Percentiles rank a stretch among this genome's conserved stretches.
These are phyloP conservation scores for Drosophila ustulata DNA, from an alignment of 2,888 invertebrate genomes.

Conservation along the genomic window DNA sequence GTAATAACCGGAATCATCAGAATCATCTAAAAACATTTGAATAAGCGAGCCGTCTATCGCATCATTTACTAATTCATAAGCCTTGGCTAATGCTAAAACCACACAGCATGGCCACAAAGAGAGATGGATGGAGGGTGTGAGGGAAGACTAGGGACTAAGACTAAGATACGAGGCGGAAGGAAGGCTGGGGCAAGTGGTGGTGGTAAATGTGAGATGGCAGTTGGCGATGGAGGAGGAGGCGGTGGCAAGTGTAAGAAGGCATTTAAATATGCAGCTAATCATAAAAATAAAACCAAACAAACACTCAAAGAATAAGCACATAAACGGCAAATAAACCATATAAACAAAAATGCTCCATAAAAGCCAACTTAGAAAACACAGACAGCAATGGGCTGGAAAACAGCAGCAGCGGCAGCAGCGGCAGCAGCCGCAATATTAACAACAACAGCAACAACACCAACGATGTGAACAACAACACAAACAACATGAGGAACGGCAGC, in stretches of 20 bases:
- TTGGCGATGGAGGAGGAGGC: neutral
- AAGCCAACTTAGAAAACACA: slow-evolving; percentile 50
- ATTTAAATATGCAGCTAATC: slow-evolving; percentile 69
- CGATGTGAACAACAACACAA: slow-evolving; percentile 19
- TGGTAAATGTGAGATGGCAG: too few species aligned
- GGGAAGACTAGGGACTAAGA: neutral
- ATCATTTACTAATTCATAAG: slow-evolving; percentile 67
- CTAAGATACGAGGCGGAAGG: neutral
- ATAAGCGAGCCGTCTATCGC: slow-evolving; percentile 45
- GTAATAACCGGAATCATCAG: slow-evolving; percentile 45
- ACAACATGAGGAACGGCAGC: slow-evolving; percentile 37
- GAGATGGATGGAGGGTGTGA: neutral
- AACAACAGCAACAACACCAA: slow-evolving; percentile 13
- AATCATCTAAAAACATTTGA: slow-evolving; percentile 56
- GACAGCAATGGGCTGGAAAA: slow-evolving; percentile 39
- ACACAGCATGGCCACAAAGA: slow-evolving; percentile 3
- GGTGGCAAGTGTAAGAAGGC: slow-evolving; percentile 31
- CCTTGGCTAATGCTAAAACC: slow-evolving; percentile 32
- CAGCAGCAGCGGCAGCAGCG: slow-evolving; percentile 11
- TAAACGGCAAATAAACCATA: slow-evolving; percentile 63
- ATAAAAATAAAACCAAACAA: slow-evolving; percentile 65
- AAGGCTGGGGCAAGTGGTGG: slow-evolving; percentile 12
- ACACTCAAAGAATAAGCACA: slow-evolving; percentile 61
- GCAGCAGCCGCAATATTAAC: slow-evolving; percentile 6
- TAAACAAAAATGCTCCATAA: slow-evolving; percentile 57